Evolutionary conservation across 2,797 vertebrate species (phyloP), one percentile per base, ranked within the genome.

Genomic region (Fratercula arctica): DNA sequence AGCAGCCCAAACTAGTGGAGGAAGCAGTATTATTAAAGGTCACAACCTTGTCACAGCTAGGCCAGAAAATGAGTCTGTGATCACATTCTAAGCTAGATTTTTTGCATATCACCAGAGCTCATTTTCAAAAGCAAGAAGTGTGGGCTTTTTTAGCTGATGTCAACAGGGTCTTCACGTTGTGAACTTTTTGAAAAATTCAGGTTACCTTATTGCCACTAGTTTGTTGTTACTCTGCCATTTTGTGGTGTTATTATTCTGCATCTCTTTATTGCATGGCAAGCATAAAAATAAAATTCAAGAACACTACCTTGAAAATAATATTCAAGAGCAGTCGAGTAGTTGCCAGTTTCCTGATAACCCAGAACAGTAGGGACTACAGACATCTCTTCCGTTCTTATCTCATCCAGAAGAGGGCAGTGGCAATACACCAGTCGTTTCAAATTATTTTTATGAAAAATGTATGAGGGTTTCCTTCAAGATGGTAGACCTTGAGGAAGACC

Each of bases 321-420:
- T 1, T 2, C 7, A 46, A 41, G 75, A 46, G 15, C 4, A 53
- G 41, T 6, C 11, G 57, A 77, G n/a, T 16, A 29, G 53, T 3
- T 46, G 37, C 28, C n/a, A 3, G 24, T 9, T 46, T 39, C 25
- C 57, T n/a, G 73, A 20, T 20, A 19, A 13, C 18, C 48, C 59
- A 25, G 74, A 31, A 15, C 37, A 5, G 37, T 1, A 3, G 45
- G 43, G 9, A 25, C 43, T 53, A 10, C 33, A 28, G 23, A 1
- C 1, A 0, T 37, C 60, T 41, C 39, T 88, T 73, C 83, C 39
- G 0, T 78, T 78, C 57, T 70, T 41, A 3, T 26, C 60, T 86
- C 51, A 9, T 33, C 77, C 91, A 86, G 92, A 57, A 93, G 92
- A 93, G 90, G 90, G 92, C 90, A 93, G 79, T 75, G 90, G n/a